phyloP scores from a whole-genome alignment of 2,888 invertebrate genomes.

The Apoda limacodes region DNA sequence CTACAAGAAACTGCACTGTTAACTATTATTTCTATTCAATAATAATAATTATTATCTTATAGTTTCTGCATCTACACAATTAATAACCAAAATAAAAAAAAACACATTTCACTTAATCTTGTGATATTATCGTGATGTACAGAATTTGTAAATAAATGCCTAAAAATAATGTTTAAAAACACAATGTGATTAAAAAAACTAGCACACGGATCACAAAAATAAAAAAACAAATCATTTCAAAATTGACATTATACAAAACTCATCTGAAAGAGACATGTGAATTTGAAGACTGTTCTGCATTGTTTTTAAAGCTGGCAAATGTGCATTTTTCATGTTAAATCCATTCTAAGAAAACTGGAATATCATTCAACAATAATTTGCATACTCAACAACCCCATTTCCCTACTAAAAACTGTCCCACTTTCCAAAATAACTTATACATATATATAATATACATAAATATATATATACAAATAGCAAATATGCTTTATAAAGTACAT shows the following conservation, averaged over 20 bases:
- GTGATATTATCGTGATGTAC: not conserved
- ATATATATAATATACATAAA: too few species aligned
- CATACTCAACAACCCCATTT: conserved; percentile 13
- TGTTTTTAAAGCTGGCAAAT: conserved; percentile 55
- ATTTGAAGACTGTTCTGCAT: conserved; percentile 44
- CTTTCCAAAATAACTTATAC: conserved; percentile 46
- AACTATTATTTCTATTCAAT: too few species aligned
- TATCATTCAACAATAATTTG: conserved; percentile 21
- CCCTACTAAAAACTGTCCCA: conserved; percentile 17
- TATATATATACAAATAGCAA: conserved; percentile 49
- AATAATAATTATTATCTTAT: conserved; percentile 19
- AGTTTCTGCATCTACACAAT: conserved; percentile 34
- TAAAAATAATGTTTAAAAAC: not conserved
- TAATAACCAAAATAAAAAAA: too few species aligned
- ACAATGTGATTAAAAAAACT: too few species aligned
- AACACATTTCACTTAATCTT: too few species aligned
- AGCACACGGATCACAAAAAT: conserved; percentile 17
- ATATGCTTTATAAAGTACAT: conserved; percentile 54
- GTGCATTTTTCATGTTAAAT: conserved; percentile 50
- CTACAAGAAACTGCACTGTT: too few species aligned
- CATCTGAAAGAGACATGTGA: conserved; percentile 16
- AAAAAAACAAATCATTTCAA: conserved; percentile 23
- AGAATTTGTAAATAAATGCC: not conserved
- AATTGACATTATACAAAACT: conserved; percentile 21
- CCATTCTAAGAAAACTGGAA: conserved; percentile 32